Percentiles rank a stretch among this genome's conserved stretches.
Conservation (phyloP, 2,888 invertebrate species). For the Ariolimax columbianus region DNA sequence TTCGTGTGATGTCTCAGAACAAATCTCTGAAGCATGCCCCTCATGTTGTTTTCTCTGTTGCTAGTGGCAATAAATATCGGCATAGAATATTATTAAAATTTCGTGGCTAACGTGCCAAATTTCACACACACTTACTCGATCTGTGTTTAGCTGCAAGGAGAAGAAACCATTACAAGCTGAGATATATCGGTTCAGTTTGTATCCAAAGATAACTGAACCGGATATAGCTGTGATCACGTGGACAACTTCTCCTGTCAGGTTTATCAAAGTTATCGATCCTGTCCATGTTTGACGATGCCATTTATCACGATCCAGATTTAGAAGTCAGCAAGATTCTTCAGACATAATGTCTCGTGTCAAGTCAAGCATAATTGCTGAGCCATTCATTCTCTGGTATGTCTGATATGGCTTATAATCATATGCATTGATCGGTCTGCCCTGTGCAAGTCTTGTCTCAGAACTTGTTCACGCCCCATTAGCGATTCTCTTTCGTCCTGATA, state of each 20-base stretch:
- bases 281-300: neutral
- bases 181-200: neutral
- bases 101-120: neutral
- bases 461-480: slow-evolving; percentile 1
- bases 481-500: neutral
- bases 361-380: slow-evolving; percentile 2
- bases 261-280: slow-evolving; percentile 3
- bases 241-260: neutral
- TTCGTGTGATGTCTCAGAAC: neutral
- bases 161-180: neutral
- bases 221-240: neutral
- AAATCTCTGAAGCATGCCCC: neutral
- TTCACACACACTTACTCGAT: neutral
- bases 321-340: neutral
- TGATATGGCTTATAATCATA: slow-evolving; percentile 11
- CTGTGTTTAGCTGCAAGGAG: neutral
- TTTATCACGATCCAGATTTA: neutral
- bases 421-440: neutral
- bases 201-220: neutral
- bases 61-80: neutral
- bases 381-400: neutral
- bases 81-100: neutral
- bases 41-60: neutral
- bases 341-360: slow-evolving; percentile 5
- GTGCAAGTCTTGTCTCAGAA: neutral